phyloP scores from a whole-genome alignment of 2,888 invertebrate species.

The Archips xylosteana region DNA sequence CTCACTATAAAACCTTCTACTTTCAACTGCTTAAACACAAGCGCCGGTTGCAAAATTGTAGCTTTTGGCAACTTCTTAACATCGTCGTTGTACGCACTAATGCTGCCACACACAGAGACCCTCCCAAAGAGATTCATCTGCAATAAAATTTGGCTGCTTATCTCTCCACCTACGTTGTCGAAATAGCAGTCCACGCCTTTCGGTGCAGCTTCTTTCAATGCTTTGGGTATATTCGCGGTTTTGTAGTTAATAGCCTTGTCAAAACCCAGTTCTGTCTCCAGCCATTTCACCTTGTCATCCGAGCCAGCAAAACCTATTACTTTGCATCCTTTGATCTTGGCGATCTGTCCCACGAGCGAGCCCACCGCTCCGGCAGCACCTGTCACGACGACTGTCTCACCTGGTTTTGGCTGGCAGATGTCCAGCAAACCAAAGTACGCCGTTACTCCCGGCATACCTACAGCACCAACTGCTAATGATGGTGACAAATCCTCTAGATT shows the following conservation, averaged over 20 bases:
- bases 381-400: slow-evolving; percentile 86
- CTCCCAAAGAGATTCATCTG: slow-evolving; percentile 68
- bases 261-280: slow-evolving; percentile 87
- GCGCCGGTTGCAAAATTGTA: too few relatives aligned
- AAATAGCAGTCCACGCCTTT: slow-evolving; percentile 91
- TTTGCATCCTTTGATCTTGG: slow-evolving; percentile 87
- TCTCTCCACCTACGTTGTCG: slow-evolving; percentile 89
- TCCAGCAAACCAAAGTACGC: slow-evolving; percentile 90
- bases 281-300: slow-evolving; percentile 89
- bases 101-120: slow-evolving; percentile 87
- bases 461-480: slow-evolving; percentile 83
- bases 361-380: slow-evolving; percentile 92
- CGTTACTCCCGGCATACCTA: slow-evolving; percentile 89
- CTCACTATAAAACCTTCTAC: too few relatives aligned
- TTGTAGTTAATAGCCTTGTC: slow-evolving; percentile 90
- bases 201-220: slow-evolving; percentile 67
- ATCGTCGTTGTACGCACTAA: slow-evolving; percentile 78
- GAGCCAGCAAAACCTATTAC: slow-evolving; percentile 90
- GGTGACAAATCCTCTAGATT: slow-evolving; percentile 78
- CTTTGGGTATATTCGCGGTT: slow-evolving; percentile 66
- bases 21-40: too few relatives aligned
- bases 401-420: slow-evolving; percentile 88
- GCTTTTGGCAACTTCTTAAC: slow-evolving; percentile 43
- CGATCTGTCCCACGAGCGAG: slow-evolving; percentile 90
- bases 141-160: too few relatives aligned